phyloP scores from a whole-genome alignment of 1,140 invertebrate genomes.

The Leptopilina clavipes region DNA sequence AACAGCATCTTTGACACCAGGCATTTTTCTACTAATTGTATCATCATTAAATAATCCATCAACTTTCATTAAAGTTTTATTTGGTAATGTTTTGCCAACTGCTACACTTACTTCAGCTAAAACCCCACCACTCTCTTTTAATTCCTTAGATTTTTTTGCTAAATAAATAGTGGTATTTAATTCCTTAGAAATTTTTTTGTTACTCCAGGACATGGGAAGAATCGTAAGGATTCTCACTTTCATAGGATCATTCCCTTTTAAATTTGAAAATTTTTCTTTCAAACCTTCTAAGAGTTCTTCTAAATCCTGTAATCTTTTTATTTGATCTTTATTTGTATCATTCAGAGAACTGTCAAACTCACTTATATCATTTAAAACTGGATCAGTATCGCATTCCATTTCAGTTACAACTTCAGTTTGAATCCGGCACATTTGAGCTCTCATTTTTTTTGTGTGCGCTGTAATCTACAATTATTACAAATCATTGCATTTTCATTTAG shows the following conservation, averaged over 20 bases:
- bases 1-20: neutral
- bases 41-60: neutral
- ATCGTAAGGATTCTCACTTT: slow-evolving; percentile 25
- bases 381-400: neutral
- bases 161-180: neutral
- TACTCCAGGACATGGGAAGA: neutral
- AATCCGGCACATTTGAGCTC: neutral
- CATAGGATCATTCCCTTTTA: neutral
- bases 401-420: neutral
- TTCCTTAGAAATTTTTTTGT: slow-evolving; percentile 13
- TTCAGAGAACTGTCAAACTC: neutral
- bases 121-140: slow-evolving; percentile 6
- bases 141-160: slow-evolving; percentile 28
- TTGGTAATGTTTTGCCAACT: neutral
- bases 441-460: neutral
- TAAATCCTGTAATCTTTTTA: neutral
- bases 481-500: neutral
- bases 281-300: neutral
- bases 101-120: neutral
- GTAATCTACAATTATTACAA: slow-evolving; percentile 16
- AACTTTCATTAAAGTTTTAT: no score
- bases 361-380: neutral
- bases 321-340: neutral
- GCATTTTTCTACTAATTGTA: neutral
- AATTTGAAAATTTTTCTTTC: neutral